These are phyloP conservation scores for Heptranchias perlo DNA, from an alignment of 2,113 vertebrate genomes.

Conservation along the genomic window DNA sequence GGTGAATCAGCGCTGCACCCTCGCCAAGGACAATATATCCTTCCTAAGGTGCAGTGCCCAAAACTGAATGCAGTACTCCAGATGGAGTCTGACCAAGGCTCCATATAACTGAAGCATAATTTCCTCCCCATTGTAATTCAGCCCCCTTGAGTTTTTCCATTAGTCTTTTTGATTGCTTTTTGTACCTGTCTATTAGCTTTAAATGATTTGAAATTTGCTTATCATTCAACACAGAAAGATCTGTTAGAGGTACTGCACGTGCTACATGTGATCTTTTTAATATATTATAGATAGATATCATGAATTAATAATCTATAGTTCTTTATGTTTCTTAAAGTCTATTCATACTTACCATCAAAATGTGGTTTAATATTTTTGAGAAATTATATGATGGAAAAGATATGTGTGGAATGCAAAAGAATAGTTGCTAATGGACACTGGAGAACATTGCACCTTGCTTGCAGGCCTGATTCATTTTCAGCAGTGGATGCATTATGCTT, in stretches of 20 bases:
- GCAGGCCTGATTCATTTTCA: neutral
- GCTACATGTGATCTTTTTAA: neutral
- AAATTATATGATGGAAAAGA: neutral
- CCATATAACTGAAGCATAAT: too few species aligned
- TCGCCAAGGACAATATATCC: neutral
- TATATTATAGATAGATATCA: neutral
- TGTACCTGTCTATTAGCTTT: too few species aligned
- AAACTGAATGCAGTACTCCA: too few species aligned
- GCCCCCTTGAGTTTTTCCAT: too few species aligned
- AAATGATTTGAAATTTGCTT: neutral
- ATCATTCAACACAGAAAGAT: neutral
- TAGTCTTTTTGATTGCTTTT: too few species aligned
- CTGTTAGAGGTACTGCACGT: neutral
- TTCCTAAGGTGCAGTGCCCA: too few species aligned
- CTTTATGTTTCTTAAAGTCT: neutral
- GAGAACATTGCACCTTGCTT: neutral
- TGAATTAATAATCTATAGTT: neutral
- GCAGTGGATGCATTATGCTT: neutral
- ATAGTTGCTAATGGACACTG: neutral
- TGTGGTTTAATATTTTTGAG: neutral
- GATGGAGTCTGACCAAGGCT: too few species aligned
- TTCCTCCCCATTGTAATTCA: too few species aligned
- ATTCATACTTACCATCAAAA: neutral
- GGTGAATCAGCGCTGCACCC: neutral
- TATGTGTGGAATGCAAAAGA: neutral